phyloP scores from a whole-genome alignment of 2,888 invertebrate genomes.

The Eupithecia subumbrata region DNA sequence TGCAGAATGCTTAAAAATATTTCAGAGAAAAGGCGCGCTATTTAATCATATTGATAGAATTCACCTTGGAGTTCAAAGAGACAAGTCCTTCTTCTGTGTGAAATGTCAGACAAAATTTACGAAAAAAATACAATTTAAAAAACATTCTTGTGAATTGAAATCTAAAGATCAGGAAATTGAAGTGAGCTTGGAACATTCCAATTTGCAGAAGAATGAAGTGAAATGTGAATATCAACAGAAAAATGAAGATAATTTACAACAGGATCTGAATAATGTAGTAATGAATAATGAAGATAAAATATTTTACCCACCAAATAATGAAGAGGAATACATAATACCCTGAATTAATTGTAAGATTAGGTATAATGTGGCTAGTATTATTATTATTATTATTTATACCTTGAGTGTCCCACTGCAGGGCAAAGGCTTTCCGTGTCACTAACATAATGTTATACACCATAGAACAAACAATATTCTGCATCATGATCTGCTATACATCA shows the following conservation, averaged over 20 bases:
- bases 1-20: conserved; percentile 10
- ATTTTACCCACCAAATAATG: neutral
- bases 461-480: neutral
- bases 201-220: conserved; percentile 1
- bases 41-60: conserved; percentile 15
- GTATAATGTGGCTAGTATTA: neutral
- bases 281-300: neutral
- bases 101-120: conserved; percentile 17
- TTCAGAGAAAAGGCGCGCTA: conserved; percentile 7
- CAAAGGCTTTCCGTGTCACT: neutral
- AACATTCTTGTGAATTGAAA: conserved; percentile 8
- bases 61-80: conserved; percentile 5
- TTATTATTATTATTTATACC: neutral
- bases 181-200: neutral
- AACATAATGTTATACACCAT: neutral
- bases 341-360: neutral
- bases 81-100: conserved; percentile 11
- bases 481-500: neutral
- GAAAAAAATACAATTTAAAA: conserved; percentile 14
- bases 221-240: neutral
- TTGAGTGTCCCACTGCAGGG: neutral
- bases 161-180: neutral
- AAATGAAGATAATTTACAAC: neutral
- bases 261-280: neutral
- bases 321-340: conserved; percentile 8